Evolutionary conservation across 2,113 vertebrate genomes (phyloP).

Genomic region (Chascanopsetta lugubris): DNA sequence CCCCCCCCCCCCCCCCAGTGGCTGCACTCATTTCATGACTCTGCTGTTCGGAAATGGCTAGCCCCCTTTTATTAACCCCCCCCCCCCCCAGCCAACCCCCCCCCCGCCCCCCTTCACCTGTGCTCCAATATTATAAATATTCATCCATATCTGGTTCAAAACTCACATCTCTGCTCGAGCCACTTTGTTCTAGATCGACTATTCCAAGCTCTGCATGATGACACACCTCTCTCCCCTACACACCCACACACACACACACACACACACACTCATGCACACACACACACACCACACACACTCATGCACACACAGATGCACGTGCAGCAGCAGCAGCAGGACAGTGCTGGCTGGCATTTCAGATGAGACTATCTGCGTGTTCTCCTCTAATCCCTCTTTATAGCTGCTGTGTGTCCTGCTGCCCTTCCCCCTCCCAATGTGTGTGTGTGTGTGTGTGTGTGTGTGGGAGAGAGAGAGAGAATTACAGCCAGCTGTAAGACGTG

Average conservation of each 20-base stretch:
- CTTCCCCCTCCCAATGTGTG: constrained; percentile 27
- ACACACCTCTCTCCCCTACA: no score
- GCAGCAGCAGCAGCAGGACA: constrained; percentile 20
- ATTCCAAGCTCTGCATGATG: constrained; percentile 56
- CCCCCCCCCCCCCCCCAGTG: background rate
- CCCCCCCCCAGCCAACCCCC: background rate
- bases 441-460: background rate
- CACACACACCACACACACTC: background rate
- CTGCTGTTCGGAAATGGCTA: no score
- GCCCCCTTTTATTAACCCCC: no score
- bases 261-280: background rate
- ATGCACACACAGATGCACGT: background rate
- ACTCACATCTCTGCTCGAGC: constrained; percentile 58
- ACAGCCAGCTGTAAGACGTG: constrained; percentile 10
- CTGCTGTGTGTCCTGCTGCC: constrained; percentile 37
- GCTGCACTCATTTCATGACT: no score
- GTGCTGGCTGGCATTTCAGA: constrained; percentile 46
- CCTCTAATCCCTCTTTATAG: constrained; percentile 67
- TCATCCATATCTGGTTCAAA: constrained; percentile 44
- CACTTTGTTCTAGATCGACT: constrained; percentile 71
- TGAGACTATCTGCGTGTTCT: constrained; percentile 59
- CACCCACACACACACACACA: no score
- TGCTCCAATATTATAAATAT: constrained; percentile 51
- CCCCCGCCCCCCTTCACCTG: constrained; percentile 28
- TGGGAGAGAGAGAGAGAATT: constrained; percentile 1